These are phyloP conservation scores for Enteromius paludinosus DNA, from an alignment of 2,797 vertebrate genomes.

Conservation along the genomic window DNA sequence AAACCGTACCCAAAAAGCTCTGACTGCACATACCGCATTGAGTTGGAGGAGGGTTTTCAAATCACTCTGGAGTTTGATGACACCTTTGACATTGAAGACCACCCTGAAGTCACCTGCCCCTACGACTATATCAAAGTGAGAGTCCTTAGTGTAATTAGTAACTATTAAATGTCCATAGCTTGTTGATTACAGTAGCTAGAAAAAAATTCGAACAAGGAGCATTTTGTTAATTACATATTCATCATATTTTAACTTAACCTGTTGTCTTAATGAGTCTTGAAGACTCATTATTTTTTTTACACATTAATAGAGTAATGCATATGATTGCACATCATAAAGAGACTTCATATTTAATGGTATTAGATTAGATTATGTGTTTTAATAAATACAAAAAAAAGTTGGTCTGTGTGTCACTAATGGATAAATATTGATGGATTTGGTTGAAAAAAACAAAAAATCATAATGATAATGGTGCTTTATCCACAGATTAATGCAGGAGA, in stretches of 20 bases:
- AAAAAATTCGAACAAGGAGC: background rate
- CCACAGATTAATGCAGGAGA: conserved; percentile 83
- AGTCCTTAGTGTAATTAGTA: background rate
- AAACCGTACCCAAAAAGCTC: conserved; percentile 92
- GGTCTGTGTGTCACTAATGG: background rate
- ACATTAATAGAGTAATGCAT: background rate
- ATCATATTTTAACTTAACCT: background rate
- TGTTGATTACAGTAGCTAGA: background rate
- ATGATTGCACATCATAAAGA: background rate
- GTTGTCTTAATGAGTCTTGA: background rate
- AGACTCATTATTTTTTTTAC: no score
- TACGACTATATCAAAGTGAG: conserved; percentile 92
- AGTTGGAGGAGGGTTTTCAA: conserved; percentile 87
- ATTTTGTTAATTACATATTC: background rate
- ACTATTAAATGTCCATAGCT: background rate
- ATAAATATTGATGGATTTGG: background rate
- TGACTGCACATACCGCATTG: conserved; percentile 85
- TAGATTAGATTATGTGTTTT: background rate
- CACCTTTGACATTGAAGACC: conserved; percentile 91
- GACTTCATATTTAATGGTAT: background rate
- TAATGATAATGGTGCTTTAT: background rate
- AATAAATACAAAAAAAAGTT: background rate
- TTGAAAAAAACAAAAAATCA: background rate
- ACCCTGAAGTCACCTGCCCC: conserved; percentile 89
- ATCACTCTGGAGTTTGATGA: conserved; percentile 87